Evolutionary conservation across 2,888 invertebrate species (phyloP).

Genomic region (Agrochola lychnidis): DNA sequence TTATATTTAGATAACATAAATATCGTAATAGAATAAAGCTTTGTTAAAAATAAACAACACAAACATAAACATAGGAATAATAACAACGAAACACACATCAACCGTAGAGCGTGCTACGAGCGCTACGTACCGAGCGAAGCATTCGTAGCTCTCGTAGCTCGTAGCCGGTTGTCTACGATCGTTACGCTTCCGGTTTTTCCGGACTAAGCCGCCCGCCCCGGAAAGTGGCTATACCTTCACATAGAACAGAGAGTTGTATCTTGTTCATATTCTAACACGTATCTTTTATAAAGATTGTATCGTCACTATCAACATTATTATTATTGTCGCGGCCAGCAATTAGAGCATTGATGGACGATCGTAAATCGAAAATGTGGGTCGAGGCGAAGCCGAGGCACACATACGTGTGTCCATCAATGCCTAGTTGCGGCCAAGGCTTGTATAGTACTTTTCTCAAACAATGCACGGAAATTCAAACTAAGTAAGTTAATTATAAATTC

Average conservation of each 20-base stretch:
- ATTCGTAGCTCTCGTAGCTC: slow-evolving; percentile 44
- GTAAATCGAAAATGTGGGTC: too few species aligned
- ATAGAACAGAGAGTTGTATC: background rate
- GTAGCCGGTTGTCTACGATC: slow-evolving; percentile 44
- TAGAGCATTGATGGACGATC: too few species aligned
- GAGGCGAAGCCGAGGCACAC: too few species aligned
- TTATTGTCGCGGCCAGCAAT: too few species aligned
- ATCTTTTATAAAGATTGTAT: background rate
- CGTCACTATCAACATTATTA: background rate
- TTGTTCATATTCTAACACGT: background rate
- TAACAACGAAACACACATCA: slow-evolving; percentile 10
- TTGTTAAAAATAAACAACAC: background rate
- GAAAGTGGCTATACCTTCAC: slow-evolving; percentile 2
- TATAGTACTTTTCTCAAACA: too few species aligned
- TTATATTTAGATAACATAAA: background rate
- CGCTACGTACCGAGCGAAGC: slow-evolving; percentile 31
- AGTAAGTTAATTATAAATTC: too few species aligned
- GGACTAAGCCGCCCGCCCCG: slow-evolving; percentile 15
- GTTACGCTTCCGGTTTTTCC: slow-evolving; percentile 34
- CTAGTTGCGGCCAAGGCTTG: too few species aligned
- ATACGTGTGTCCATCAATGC: too few species aligned
- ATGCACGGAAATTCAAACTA: too few species aligned
- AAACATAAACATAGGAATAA: background rate
- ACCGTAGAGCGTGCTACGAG: slow-evolving; percentile 28
- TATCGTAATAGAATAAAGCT: background rate